These are phyloP conservation scores for Disparrhopalites patrizii DNA, from an alignment of 2,888 invertebrate species.

Conservation along the genomic window DNA sequence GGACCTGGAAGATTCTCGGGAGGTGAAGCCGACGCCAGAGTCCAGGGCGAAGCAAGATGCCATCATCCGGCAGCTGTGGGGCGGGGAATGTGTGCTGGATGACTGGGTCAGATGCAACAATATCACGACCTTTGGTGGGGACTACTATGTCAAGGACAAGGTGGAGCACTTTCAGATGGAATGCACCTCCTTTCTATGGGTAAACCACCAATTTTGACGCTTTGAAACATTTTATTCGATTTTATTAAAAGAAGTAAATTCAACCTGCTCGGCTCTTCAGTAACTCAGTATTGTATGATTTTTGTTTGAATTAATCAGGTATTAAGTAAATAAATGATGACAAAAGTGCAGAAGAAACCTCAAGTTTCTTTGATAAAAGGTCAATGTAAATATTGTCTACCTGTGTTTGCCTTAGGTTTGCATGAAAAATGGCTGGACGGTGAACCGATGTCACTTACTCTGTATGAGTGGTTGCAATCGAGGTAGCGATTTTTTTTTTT, in stretches of 20 bases:
- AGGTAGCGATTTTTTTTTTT: no score
- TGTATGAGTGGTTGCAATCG: constrained; percentile 32
- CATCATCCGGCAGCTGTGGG: constrained; percentile 16
- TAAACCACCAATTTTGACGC: background rate
- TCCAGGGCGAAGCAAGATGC: constrained; percentile 14
- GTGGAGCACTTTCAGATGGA: constrained; percentile 24
- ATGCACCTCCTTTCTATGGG: constrained; percentile 13
- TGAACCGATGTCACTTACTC: constrained; percentile 41
- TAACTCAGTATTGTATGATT: background rate
- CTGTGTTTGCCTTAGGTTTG: constrained; percentile 15
- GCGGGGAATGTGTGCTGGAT: constrained; percentile 13
- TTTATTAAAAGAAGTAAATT: constrained; percentile 1
- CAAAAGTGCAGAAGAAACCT: background rate
- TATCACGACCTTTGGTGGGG: background rate
- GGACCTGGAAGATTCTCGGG: background rate
- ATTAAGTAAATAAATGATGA: background rate
- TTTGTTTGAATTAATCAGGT: background rate
- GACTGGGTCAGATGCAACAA: constrained; percentile 19
- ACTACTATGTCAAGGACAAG: constrained; percentile 9
- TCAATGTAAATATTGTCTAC: no score
- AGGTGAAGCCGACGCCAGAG: background rate
- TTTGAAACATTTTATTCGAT: background rate
- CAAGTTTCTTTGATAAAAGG: no score
- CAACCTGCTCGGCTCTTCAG: background rate
- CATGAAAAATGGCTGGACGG: constrained; percentile 31